Base-by-base conservation (phyloP, 2,113 vertebrate genomes). In the Cebus imitator region DNA sequence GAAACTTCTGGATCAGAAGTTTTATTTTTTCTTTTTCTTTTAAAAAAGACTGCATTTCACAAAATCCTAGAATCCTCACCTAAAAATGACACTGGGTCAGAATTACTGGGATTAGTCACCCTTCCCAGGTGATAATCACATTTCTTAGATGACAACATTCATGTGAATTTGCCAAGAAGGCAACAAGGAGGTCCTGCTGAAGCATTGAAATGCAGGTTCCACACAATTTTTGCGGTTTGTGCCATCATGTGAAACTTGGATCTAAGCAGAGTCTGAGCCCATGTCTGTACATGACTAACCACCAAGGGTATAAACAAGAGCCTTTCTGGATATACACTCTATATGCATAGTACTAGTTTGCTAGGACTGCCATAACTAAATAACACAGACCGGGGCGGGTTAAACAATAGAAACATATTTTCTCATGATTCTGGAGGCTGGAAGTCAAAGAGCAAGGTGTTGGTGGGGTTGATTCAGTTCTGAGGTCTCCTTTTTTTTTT, bases 71-170 rank as follows among this genome's bases (percentile, higher is more conserved):
- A n/a, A 55, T 68, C 78, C 21, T 70, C 66, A 61, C 37, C 52
- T 84, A 58, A 80, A 43, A 57, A 52, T 64, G 2, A 55, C 1
- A 11, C 12, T 8, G 70, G 27, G 18, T 48, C 13, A 48, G 52
- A 73, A 14, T 45, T 37, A 9, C 6, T 27, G 52, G 70, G 50
- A 57, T 89, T 40, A 48, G 80, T 78, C 88, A 70, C 43, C 3
- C 84, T 83, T 57, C 78, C 37, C 2, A 8, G 21, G 64, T 45
- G 48, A 88, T 43, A 52, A n/a, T 5, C 18, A 25, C 18, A 43
- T 89, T 32, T 84, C 81, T 68, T 35, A 20, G 68, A 43, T 89
- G 96, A 75, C 84, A 79, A 7, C 72, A 40, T 37, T n/a, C 27
- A 61, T 55, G 82, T 25, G n/a, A 20, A 35, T 43, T 43, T 75